Base-by-base conservation (phyloP, 2,888 invertebrate genomes). In the Stenichneumon culpator region DNA sequence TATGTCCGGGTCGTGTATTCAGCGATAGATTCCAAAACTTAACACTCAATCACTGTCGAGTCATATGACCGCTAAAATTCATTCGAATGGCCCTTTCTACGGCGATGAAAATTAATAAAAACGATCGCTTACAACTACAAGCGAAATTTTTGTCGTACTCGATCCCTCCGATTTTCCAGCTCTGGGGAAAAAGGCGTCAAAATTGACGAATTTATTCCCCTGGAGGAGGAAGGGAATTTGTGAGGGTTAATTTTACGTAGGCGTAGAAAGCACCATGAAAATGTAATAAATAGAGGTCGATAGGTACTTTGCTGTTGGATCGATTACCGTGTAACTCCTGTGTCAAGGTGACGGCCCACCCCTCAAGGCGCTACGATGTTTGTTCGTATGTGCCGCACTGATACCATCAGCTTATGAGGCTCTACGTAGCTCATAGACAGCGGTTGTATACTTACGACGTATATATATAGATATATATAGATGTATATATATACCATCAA, bases 301-400 rank as follows among this genome's bases (percentile, higher is more conserved):
- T 70, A 19, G 28, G 28, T 70, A 32, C 50, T 70, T 70, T 32
- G 28, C 70, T 52, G 52, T 32, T 52, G 16, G 52, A 70, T 70
- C 70, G 70, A 70, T 70, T 70, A 70, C 50, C 52, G 28, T 28
- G 70, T n/a, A 39, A 11, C 70, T 52, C 70, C 14, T 44, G 52
- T 70, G 70, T 70, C 70, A 70, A 70, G 70, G 70, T 70, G 70
- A 70, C 70, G 19, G 50, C 22, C 4, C 63, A 28, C 70, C 32
- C n/a, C 16, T 52, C 52, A 52, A n/a, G 70, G 32, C 52, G 25
- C 25, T 3, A 19, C 57, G 9, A 14, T 25, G 14, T 50, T 16
- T 44, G 39, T 67, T 39, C 14, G 39, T 67, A 14, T 44, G n/a
- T 44, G 16, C 39, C 25, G 19, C 19, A 36, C 39, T 67, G 67